These are phyloP conservation scores for Seira musarum DNA, from an alignment of 2,888 invertebrate genomes.

Conservation along the genomic window DNA sequence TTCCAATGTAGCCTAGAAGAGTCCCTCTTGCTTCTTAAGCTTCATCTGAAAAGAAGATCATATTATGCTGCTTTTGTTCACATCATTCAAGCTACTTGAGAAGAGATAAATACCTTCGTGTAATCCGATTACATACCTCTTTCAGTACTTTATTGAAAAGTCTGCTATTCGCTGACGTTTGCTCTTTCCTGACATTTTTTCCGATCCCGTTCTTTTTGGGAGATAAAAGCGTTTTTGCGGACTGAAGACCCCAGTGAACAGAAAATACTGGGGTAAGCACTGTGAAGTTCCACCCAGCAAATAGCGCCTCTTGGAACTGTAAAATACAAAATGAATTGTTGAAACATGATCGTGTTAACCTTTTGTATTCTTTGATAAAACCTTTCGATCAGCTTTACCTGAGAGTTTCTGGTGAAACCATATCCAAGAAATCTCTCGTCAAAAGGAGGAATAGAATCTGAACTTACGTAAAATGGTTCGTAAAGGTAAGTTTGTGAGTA, in stretches of 20 bases:
- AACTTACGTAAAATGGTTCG: slow-evolving; percentile 85
- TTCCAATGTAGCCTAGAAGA: slow-evolving; percentile 22
- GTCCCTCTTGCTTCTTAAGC: slow-evolving; percentile 45
- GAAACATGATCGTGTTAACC: too few species aligned
- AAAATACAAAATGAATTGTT: background rate
- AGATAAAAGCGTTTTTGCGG: slow-evolving; percentile 82
- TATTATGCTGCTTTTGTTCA: too few species aligned
- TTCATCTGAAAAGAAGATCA: slow-evolving; percentile 36
- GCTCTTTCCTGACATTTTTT: slow-evolving; percentile 36
- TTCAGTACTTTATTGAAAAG: slow-evolving; percentile 46
- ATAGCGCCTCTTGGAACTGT: slow-evolving; percentile 31
- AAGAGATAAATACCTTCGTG: too few species aligned
- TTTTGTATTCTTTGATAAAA: too few species aligned
- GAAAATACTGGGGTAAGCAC: slow-evolving; percentile 47
- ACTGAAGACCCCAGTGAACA: slow-evolving; percentile 45
- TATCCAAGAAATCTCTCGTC: slow-evolving; percentile 35
- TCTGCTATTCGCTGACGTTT: slow-evolving; percentile 37
- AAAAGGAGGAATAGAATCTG: slow-evolving; percentile 27
- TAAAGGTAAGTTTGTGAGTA: slow-evolving; percentile 73
- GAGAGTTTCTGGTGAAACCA: slow-evolving; percentile 32
- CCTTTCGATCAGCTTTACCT: background rate
- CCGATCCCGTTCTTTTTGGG: slow-evolving; percentile 81
- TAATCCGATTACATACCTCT: slow-evolving; percentile 22
- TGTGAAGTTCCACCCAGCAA: slow-evolving; percentile 49
- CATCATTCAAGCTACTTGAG: too few species aligned